Conservation (phyloP, 2,113 vertebrate genomes). For the Nothoprocta perdicaria region DNA sequence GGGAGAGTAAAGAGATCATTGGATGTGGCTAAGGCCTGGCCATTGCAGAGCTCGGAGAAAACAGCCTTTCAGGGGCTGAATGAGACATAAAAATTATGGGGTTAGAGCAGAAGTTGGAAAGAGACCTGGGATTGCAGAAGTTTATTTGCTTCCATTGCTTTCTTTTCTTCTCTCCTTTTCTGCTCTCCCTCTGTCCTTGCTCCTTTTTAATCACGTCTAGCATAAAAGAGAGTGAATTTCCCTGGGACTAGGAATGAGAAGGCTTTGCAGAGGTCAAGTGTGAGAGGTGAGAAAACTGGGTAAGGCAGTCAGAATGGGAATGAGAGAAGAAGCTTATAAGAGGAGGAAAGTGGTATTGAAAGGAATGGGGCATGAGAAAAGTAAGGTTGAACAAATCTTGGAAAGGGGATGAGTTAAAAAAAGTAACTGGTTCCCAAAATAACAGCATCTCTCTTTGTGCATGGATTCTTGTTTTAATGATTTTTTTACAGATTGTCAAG, state of each 20-base stretch:
- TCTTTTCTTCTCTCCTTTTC: not conserved
- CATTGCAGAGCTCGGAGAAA: not conserved
- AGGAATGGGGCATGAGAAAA: not conserved
- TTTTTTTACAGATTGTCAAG: not conserved
- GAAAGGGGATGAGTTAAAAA: not conserved
- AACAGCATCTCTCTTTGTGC: not conserved
- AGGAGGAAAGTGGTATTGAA: not conserved
- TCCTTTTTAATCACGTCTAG: not conserved
- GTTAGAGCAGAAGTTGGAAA: not conserved
- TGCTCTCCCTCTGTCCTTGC: not conserved
- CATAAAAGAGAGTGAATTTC: not conserved
- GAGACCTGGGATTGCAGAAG: not conserved
- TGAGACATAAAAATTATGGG: not conserved
- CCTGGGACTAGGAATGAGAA: not conserved
- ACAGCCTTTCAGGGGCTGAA: not conserved
- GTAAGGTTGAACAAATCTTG: not conserved
- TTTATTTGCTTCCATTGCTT: not conserved
- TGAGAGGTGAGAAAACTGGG: not conserved
- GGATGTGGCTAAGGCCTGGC: not conserved
- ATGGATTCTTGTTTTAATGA: not conserved
- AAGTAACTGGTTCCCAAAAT: not conserved
- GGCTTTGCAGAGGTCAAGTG: not conserved
- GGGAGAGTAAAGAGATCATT: not conserved
- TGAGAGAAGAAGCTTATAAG: not conserved
- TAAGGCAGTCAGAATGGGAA: not conserved